Evolutionary conservation across 2,888 invertebrate species (phyloP), one percentile per base, ranked within the genome.

Genomic region (Dasypolia templi): DNA sequence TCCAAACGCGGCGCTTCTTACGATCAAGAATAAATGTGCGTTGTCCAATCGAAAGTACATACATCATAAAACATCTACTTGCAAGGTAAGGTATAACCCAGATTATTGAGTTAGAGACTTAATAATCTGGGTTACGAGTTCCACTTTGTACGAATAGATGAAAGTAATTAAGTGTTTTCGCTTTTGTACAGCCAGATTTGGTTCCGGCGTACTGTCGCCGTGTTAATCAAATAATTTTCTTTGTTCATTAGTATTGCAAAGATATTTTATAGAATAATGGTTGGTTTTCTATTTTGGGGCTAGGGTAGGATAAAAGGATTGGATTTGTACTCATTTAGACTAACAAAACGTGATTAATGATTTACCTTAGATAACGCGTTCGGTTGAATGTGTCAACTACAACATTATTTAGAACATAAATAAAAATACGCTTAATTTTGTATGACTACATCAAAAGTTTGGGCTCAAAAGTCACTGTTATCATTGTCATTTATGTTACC

Each of bases 121-220:
- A 83, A 83, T 89, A 88, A 87, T 89, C 89, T 91, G 80, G 90
- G 91, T 88, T 89, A 89, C 78, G 85, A 87, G 89, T 85, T 87
- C 90, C 87, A 91, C 89, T 90, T 90, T 87, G 88, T 84, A 83
- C 86, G 90, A 87, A 89, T 88, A 91, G 90, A 94, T 93, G 94
- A 94, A 94, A 94, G 94, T 93, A 93, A 94, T 94, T 93, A 94
- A 91, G 87, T 87, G 89, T 91, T 93, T 93, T 94, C 93, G 92
- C 93, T 94, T 94, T 94, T 93, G 89, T 91, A 89, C 83, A 89
- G 92, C 93, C 91, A 89, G 93, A 93, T 93, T 87, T 87, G 81
- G 79, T 93, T 93, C 87, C 87, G 80, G 79, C 81, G 83, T 81
- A 83, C 83, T 86, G 82, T 86, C 78, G 80, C 81, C 78, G 62